Base-by-base conservation (phyloP, 2,888 invertebrate genomes). In the Spilarctia lutea region DNA sequence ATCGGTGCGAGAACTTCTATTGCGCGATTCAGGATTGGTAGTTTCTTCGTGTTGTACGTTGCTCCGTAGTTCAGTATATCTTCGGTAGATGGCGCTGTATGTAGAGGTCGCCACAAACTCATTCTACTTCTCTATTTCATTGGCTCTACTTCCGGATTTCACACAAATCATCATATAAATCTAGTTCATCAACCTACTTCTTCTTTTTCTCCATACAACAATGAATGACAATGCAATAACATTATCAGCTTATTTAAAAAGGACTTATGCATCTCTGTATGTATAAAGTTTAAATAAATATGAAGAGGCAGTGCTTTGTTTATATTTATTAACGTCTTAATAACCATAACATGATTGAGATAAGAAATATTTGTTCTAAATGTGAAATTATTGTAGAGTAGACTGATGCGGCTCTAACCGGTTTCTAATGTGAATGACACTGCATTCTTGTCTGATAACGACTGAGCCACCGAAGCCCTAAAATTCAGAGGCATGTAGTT, bases 381-480 rank as follows among this genome's bases (percentile, higher is more conserved):
- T 45, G 1, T 27, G 39, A 66, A n/a, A n/a, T 39, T 24, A 20
- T 39, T 7, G n/a, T n/a, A 66, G 1, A 39, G 3, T 13, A 6
- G n/a, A 27, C 66, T 42, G 66, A 42, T 67, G 33, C 42, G 27
- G 39, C 24, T n/a, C 13, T 45, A 68, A 60, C 33, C 18, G 27
- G 56, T 67, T 3, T 42, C 30, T 75, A 72, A 60, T 65, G 70
- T 72, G 68, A 78, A 81, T 73, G 66, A 74, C 79, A 78, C 73
- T 78, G 79, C 83, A 75, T 65, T 81, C 71, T 45, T 71, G 45
- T n/a, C 30, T 65, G 63, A 68, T 45, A 71, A 60, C 27, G 45
- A 45, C 30, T 45, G 45, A 10, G 42, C n/a, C 3, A 27, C 39
- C 39, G 27, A 63, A 63, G 63, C 63, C 70, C 6, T 16, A 39